Percentiles rank a stretch among this genome's conserved stretches.
phyloP scores from a whole-genome alignment of 1,140 invertebrate genomes.

The Monomorium pharaonis region DNA sequence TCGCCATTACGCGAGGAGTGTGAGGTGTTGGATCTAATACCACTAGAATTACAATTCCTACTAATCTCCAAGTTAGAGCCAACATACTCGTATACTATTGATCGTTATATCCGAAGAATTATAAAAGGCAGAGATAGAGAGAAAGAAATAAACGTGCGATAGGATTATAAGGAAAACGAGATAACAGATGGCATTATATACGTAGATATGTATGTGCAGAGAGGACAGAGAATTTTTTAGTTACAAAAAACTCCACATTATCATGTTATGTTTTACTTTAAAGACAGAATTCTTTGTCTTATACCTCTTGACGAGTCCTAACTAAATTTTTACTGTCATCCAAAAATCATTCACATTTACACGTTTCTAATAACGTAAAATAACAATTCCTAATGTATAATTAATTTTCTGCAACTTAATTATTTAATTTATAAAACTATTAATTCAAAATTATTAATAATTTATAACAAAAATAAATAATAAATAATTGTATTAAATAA shows the following conservation, averaged over 20 bases:
- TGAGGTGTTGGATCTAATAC: neutral
- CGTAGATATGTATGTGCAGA: neutral
- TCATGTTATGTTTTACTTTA: neutral
- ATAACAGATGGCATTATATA: slow-evolving; percentile 23
- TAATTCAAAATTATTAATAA: neutral
- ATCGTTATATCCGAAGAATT: slow-evolving; percentile 2
- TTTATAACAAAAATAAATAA: neutral
- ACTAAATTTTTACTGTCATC: neutral
- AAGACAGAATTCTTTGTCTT: neutral
- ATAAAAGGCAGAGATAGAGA: neutral
- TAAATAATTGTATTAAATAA: neutral
- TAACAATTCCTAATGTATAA: neutral
- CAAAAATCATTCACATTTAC: neutral
- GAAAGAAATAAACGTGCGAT: neutral
- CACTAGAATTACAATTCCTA: neutral
- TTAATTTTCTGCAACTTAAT: neutral
- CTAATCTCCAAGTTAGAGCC: neutral
- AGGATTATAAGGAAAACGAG: neutral
- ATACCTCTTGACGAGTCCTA: neutral
- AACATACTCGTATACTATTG: neutral
- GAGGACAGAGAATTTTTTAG: neutral
- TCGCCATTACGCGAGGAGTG: neutral
- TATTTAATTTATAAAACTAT: neutral
- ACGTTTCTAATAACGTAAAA: neutral
- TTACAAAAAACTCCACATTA: neutral